Evolutionary conservation across 1,140 invertebrate genomes (phyloP).

Genomic region (Lordiphosa collinella): DNA sequence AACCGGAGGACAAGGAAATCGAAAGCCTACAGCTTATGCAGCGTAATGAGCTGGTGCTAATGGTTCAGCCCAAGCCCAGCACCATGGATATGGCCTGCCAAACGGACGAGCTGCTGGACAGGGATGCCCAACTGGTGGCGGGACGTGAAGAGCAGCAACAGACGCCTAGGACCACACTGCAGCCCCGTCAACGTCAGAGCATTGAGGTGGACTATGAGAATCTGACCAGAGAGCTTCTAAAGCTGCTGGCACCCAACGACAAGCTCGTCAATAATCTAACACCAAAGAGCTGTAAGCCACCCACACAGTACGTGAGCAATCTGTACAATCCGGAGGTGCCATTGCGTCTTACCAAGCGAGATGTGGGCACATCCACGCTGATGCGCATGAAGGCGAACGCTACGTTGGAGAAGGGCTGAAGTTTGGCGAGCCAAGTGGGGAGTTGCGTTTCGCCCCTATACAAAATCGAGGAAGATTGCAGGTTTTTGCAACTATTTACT

Average conservation of each 20-base stretch:
- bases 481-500: too few relatives aligned
- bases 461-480: too few relatives aligned
- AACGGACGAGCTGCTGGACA: slow-evolving; percentile 80
- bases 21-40: slow-evolving; percentile 81
- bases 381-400: slow-evolving; percentile 60
- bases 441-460: too few relatives aligned
- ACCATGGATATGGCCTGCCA: slow-evolving; percentile 84
- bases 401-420: slow-evolving; percentile 37
- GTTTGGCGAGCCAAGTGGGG: slow-evolving; percentile 42
- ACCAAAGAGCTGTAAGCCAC: slow-evolving; percentile 86
- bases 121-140: slow-evolving; percentile 47
- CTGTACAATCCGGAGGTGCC: slow-evolving; percentile 87
- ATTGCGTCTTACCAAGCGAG: slow-evolving; percentile 80
- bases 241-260: slow-evolving; percentile 84
- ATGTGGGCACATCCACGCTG: slow-evolving; percentile 77
- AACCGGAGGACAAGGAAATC: slow-evolving; percentile 11
- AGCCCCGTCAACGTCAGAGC: slow-evolving; percentile 82
- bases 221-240: slow-evolving; percentile 86
- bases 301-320: slow-evolving; percentile 89
- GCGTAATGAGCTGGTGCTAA: slow-evolving; percentile 83
- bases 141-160: slow-evolving; percentile 55
- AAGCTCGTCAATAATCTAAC: slow-evolving; percentile 87
- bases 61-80: slow-evolving; percentile 82
- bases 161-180: slow-evolving; percentile 58
- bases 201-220: slow-evolving; percentile 91